Evolutionary conservation across 2,888 invertebrate species (phyloP).

Genomic region (Alsophila aescularia): DNA sequence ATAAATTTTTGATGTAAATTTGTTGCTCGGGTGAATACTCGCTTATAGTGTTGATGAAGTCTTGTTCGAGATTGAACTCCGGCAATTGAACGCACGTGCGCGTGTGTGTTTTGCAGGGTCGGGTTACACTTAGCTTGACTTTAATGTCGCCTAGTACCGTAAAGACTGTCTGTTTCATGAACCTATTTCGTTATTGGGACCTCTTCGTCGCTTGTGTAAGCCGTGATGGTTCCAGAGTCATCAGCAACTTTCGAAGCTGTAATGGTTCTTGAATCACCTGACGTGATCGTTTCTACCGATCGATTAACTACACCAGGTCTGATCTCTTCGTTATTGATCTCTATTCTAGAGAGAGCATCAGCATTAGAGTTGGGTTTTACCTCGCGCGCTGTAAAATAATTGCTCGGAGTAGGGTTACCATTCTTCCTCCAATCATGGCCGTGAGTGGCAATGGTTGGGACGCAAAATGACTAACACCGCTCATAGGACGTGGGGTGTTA

Average conservation of each 20-base stretch:
- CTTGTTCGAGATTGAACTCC: no score
- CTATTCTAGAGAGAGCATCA: no score
- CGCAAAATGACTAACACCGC: no score
- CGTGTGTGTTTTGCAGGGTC: conserved; percentile 40
- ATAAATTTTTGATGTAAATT: no score
- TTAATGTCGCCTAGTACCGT: conserved; percentile 37
- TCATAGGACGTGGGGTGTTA: conserved; percentile 19
- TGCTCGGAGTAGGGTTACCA: conserved; percentile 34
- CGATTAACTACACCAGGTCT: conserved; percentile 35
- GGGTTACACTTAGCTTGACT: conserved; percentile 24
- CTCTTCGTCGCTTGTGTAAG: conserved; percentile 34
- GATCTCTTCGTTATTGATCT: conserved; percentile 31
- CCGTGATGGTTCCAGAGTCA: no score
- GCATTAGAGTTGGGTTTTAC: no score
- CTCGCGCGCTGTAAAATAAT: conserved; percentile 36
- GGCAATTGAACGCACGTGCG: no score
- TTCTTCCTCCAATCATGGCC: conserved; percentile 28
- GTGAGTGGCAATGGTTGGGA: background rate
- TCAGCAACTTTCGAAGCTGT: conserved; percentile 26
- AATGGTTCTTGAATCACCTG: conserved; percentile 20
- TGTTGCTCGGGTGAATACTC: no score
- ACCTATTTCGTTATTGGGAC: conserved; percentile 36
- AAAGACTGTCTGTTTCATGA: conserved; percentile 31
- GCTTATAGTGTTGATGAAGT: no score
- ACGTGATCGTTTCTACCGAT: background rate